Base-by-base conservation (phyloP, 2,888 invertebrate species). In the Chymomyza procnemis region DNA sequence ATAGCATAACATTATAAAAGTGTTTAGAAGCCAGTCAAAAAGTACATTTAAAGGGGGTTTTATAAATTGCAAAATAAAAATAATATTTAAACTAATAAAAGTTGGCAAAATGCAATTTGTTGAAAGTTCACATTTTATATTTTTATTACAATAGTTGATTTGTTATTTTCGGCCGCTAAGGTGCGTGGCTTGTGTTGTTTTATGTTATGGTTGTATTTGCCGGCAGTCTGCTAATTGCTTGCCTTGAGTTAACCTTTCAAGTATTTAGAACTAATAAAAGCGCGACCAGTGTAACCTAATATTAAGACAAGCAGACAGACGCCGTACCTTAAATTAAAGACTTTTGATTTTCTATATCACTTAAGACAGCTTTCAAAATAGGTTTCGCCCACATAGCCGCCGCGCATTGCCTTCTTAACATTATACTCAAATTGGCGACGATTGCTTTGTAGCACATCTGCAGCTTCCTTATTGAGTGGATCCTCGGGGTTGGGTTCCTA, bases 401-500 rank as follows among this genome's bases (percentile, higher is more conserved):
- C 99, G 73, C 97, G 94, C 96, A 99, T 98, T 61, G 98, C 98
- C 91, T 97, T 96, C 83, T 96, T 95, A 65, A 99, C 99, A 91
- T 99, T 99, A 89, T 97, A 97, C 91, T 99, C 99, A 91, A 99
- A 99, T 74, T 97, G 92, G 86, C 97, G 93, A 89, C 97, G 93
- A 92, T 98, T 99, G 90, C 95, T 97, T 90, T 98, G 97, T 76
- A 99, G 93, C 69, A 99, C 97, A 91, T 99, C 98, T 3, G 99
- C 99, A 14, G 99, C 99, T 92, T 99, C 99, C 92, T 99, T 99
- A 91, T 99, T 99, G 80, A 99, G 91, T 9, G 99, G 99, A 92
- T 99, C 99, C 92, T 99, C 99, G 2, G 99, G 98, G 92, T 99
- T 99, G 58, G 99, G 99, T 92, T 99, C 99, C 97, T 97, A 88